phyloP scores from a whole-genome alignment of 2,113 vertebrate species.

The Gulo gulo region DNA sequence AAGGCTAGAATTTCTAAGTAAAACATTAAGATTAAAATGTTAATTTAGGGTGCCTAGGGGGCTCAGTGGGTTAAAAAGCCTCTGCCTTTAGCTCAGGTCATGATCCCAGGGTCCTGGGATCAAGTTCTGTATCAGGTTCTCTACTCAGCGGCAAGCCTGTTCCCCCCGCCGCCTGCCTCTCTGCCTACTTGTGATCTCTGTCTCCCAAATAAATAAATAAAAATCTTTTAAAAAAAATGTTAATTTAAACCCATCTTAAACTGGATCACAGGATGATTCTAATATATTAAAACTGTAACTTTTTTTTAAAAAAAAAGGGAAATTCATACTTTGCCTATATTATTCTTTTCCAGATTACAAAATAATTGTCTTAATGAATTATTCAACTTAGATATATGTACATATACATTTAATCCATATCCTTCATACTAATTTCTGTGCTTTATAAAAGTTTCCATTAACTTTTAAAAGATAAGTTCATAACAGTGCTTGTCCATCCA shows the following conservation, averaged over 20 bases:
- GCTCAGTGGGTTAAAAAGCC: too few species aligned
- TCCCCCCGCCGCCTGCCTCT: too few species aligned
- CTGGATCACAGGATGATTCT: not conserved
- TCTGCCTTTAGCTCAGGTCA: too few species aligned
- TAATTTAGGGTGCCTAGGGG: too few species aligned
- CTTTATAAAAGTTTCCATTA: slow-evolving; percentile 34
- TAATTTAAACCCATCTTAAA: slow-evolving; percentile 31
- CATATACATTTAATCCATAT: not conserved
- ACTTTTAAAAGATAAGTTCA: slow-evolving; percentile 20
- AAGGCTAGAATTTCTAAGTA: slow-evolving; percentile 8
- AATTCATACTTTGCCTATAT: slow-evolving; percentile 8
- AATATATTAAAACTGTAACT: slow-evolving; percentile 27
- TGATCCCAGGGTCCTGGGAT: too few species aligned
- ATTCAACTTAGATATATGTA: not conserved
- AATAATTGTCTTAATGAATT: not conserved
- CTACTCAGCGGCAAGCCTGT: too few species aligned
- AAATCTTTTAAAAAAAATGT: not conserved
- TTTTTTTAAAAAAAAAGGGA: not conserved
- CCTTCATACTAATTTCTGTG: not conserved
- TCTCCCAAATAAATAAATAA: too few species aligned
- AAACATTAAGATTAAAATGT: slow-evolving; percentile 33
- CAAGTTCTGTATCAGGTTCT: too few species aligned
- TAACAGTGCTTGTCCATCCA: not conserved
- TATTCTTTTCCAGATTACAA: not conserved
- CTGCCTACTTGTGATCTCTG: too few species aligned